These are phyloP conservation scores for Scaptomyza reducta DNA, from an alignment of 2,888 invertebrate species.

Conservation along the genomic window DNA sequence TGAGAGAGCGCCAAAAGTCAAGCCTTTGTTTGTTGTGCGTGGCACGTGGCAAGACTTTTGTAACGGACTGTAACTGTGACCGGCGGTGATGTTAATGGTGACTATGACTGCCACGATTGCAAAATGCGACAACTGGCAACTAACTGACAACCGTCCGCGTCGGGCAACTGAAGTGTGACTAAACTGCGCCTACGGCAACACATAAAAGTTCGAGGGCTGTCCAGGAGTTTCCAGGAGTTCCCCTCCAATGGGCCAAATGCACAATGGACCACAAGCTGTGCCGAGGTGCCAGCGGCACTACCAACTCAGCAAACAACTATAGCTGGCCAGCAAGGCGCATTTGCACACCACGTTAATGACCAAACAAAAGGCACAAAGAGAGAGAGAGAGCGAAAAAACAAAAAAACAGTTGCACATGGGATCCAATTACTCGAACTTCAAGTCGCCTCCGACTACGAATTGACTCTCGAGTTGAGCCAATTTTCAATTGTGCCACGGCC, in stretches of 20 bases:
- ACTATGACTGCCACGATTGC: conserved; percentile 5
- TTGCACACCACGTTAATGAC: conserved; percentile 54
- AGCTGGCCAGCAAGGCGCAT: conserved; percentile 38
- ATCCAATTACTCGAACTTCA: conserved; percentile 67
- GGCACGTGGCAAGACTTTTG: conserved; percentile 56
- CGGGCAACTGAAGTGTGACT: conserved; percentile 67
- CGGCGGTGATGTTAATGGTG: neutral
- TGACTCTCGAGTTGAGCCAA: conserved; percentile 58
- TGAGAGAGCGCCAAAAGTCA: conserved; percentile 55
- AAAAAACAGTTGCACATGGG: conserved; percentile 71
- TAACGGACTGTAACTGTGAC: conserved; percentile 14
- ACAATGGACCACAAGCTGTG: conserved; percentile 68
- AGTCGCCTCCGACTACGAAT: conserved; percentile 9
- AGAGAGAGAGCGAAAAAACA: conserved; percentile 27
- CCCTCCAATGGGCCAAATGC: neutral
- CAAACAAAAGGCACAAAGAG: conserved; percentile 46
- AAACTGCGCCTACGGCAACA: conserved; percentile 63
- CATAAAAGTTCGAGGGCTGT: conserved; percentile 9
- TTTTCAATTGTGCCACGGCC: conserved; percentile 68
- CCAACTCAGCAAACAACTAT: conserved; percentile 5
- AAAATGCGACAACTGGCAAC: conserved; percentile 12
- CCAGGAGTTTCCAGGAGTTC: neutral
- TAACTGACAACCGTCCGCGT: conserved; percentile 10
- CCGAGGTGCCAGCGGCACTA: conserved; percentile 46
- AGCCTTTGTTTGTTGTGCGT: conserved; percentile 67